A percentile compares a stretch with the other conserved stretches of the same genome.
Conservation (phyloP, 2,113 vertebrate species). For the Vulpes vulpes region DNA sequence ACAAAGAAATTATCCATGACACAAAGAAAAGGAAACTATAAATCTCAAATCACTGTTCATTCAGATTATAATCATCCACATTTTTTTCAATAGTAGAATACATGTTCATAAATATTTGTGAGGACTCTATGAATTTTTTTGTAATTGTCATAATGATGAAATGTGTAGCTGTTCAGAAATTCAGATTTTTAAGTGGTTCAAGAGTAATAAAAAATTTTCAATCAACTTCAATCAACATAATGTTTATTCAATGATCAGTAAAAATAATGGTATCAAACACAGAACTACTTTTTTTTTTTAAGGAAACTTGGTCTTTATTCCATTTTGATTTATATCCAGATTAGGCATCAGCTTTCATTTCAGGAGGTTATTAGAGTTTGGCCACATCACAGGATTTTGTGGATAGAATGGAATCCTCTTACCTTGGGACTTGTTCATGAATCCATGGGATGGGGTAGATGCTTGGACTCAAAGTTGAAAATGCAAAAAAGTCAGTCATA, state of each 20-base stretch:
- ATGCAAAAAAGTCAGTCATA: neutral
- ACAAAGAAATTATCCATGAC: conserved; percentile 83
- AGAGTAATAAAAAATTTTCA: conserved; percentile 34
- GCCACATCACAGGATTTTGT: neutral
- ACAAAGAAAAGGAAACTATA: conserved; percentile 75
- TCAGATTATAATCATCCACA: conserved; percentile 61
- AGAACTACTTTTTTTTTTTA: neutral
- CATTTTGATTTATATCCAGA: neutral
- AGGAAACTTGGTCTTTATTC: neutral
- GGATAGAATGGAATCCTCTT: neutral
- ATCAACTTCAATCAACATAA: neutral
- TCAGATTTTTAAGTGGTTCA: conserved; percentile 46
- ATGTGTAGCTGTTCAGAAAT: neutral
- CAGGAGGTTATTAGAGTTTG: conserved; percentile 19
- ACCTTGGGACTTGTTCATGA: neutral
- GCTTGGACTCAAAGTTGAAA: conserved; percentile 21
- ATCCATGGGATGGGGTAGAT: neutral
- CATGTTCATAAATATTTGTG: conserved; percentile 28
- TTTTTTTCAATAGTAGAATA: conserved; percentile 4
- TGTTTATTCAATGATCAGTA: neutral
- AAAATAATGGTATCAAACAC: neutral
- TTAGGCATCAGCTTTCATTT: neutral
- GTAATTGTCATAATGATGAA: conserved; percentile 25
- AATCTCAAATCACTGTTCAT: conserved; percentile 83
- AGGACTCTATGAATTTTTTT: neutral